Conservation (phyloP, 1,140 invertebrate genomes). For the Papilio xuthus region DNA sequence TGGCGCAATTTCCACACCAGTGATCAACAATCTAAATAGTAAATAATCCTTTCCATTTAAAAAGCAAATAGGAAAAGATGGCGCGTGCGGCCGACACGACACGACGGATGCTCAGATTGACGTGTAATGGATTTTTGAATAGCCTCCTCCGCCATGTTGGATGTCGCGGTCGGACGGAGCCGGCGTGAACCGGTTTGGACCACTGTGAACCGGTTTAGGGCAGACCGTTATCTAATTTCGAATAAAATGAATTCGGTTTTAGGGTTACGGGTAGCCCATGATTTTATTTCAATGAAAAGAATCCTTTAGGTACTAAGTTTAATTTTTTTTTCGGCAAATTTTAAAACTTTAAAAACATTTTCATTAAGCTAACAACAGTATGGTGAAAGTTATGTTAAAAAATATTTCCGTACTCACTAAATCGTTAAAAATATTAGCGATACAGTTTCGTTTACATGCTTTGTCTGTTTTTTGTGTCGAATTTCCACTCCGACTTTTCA, state of each 20-base stretch:
- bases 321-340: too few relatives aligned
- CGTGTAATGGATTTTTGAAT: conserved; percentile 71
- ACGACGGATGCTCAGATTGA: conserved; percentile 65
- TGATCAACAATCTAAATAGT: conserved; percentile 1
- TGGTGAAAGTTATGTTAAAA: not conserved
- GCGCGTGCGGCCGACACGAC: conserved; percentile 42
- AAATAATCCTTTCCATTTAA: conserved; percentile 27
- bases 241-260: not conserved
- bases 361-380: too few relatives aligned
- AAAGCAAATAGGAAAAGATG: conserved; percentile 25
- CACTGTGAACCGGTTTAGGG: conserved; percentile 41
- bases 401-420: not conserved
- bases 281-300: conserved; percentile 4
- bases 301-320: not conserved
- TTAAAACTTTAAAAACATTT: too few relatives aligned
- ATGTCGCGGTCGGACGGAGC: conserved; percentile 45
- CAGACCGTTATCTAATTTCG: conserved; percentile 42
- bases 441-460: not conserved
- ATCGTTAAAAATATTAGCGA: not conserved
- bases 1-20: not conserved
- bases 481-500: conserved; percentile 1
- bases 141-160: conserved; percentile 52
- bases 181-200: conserved; percentile 42
- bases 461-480: not conserved
- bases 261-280: not conserved